These are phyloP conservation scores for Strigamia maritima DNA, from an alignment of 2,888 invertebrate species.

Conservation along the genomic window DNA sequence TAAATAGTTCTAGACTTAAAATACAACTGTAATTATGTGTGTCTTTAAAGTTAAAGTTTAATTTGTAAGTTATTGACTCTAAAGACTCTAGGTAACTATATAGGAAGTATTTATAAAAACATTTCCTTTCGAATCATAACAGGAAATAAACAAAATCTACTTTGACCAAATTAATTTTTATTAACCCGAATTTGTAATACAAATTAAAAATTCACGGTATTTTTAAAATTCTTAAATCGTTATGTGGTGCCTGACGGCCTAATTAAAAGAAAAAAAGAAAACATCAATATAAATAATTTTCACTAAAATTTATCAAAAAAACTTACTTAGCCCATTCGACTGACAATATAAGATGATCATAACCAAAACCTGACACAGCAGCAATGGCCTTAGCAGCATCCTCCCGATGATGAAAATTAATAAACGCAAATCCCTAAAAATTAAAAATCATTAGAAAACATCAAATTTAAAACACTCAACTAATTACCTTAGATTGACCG, in stretches of 20 bases:
- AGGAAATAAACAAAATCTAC: no score
- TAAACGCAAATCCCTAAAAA: conserved; percentile 96
- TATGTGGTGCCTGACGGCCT: neutral
- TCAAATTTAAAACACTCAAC: neutral
- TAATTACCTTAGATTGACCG: conserved; percentile 55
- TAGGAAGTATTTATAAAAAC: no score
- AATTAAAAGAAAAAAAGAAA: neutral
- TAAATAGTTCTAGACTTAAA: no score
- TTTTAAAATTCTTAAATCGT: neutral
- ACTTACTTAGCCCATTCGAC: conserved; percentile 93
- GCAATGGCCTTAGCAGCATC: conserved; percentile 91
- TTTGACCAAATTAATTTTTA: neutral
- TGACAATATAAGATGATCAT: conserved; percentile 94
- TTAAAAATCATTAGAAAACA: conserved; percentile 30
- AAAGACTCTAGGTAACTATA: no score
- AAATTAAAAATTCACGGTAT: neutral
- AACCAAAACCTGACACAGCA: conserved; percentile 86
- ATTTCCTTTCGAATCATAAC: no score
- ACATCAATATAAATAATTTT: neutral
- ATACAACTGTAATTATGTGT: no score
- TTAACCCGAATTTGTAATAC: neutral
- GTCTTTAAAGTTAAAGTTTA: no score
- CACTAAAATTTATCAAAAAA: neutral
- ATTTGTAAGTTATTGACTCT: no score
- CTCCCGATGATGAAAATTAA: conserved; percentile 86